Conservation (phyloP, 2,113 vertebrate genomes). For the Mola mola region DNA sequence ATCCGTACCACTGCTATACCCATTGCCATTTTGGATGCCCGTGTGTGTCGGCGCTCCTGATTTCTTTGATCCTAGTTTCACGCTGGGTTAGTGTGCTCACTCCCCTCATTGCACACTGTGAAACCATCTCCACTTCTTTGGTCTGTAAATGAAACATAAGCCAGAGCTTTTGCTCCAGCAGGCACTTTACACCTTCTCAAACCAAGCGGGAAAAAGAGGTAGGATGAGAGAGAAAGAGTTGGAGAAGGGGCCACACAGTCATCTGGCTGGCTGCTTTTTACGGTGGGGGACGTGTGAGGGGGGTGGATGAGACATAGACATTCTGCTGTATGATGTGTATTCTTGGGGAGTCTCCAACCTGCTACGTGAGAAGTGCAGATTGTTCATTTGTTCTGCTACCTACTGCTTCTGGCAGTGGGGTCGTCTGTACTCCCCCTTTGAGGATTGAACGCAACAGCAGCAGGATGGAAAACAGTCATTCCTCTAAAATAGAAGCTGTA, state of each 20-base stretch:
- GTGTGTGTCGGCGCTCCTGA: slow-evolving; percentile 28
- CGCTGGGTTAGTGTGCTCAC: background rate
- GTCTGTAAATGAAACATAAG: slow-evolving; percentile 67
- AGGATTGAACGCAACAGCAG: slow-evolving; percentile 19
- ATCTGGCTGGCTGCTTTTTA: slow-evolving; percentile 28
- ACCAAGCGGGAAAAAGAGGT: slow-evolving; percentile 19
- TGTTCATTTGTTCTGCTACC: slow-evolving; percentile 49
- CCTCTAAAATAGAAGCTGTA: slow-evolving; percentile 34
- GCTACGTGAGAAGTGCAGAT: slow-evolving; percentile 37
- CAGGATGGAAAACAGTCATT: slow-evolving; percentile 28
- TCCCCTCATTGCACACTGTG: slow-evolving; percentile 20
- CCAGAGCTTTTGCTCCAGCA: slow-evolving; percentile 19
- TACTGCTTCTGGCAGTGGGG: slow-evolving; percentile 30
- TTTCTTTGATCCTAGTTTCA: slow-evolving; percentile 60
- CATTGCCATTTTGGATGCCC: slow-evolving; percentile 48
- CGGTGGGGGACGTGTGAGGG: slow-evolving; percentile 40
- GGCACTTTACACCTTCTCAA: slow-evolving; percentile 43
- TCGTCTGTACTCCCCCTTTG: slow-evolving; percentile 3
- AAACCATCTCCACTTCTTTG: slow-evolving; percentile 55
- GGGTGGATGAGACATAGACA: slow-evolving; percentile 52
- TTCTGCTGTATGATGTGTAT: slow-evolving; percentile 30
- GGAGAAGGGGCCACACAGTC: slow-evolving; percentile 26
- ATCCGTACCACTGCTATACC: slow-evolving; percentile 40
- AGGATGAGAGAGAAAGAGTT: slow-evolving; percentile 4
- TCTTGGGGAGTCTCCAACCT: slow-evolving; percentile 16